Percentiles rank a stretch among this genome's conserved stretches.
These are phyloP conservation scores for Campylomormyrus tamandua DNA, from an alignment of 2,113 vertebrate species.

Conservation along the genomic window DNA sequence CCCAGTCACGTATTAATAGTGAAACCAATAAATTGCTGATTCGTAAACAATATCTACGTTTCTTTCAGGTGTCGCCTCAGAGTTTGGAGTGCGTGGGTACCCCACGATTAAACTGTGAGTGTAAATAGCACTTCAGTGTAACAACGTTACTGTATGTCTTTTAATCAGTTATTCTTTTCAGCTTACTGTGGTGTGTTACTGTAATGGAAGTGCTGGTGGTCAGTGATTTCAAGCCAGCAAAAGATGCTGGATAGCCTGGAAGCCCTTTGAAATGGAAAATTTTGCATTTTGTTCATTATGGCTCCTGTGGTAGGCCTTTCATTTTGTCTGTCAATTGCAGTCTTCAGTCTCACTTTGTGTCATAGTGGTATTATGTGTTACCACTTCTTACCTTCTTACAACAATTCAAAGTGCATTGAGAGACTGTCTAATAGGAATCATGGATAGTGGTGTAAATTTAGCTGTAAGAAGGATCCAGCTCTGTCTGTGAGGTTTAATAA, in stretches of 20 bases:
- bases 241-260: background rate
- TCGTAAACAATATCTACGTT: background rate
- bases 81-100: constrained; percentile 81
- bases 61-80: constrained; percentile 73
- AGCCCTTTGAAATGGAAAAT: background rate
- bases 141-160: background rate
- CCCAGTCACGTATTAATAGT: background rate
- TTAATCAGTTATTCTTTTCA: background rate
- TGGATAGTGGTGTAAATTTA: background rate
- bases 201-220: background rate
- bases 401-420: background rate
- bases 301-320: background rate
- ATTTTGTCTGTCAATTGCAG: background rate
- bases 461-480: background rate
- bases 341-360: background rate
- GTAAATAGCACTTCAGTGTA: background rate
- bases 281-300: background rate
- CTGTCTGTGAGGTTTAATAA: background rate
- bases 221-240: background rate
- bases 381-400: background rate
- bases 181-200: background rate
- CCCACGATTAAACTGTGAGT: constrained; percentile 93
- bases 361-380: background rate
- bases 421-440: background rate
- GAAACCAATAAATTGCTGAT: background rate